Evolutionary conservation across 2,888 invertebrate species (phyloP).

Genomic region (Leuctra nigra): DNA sequence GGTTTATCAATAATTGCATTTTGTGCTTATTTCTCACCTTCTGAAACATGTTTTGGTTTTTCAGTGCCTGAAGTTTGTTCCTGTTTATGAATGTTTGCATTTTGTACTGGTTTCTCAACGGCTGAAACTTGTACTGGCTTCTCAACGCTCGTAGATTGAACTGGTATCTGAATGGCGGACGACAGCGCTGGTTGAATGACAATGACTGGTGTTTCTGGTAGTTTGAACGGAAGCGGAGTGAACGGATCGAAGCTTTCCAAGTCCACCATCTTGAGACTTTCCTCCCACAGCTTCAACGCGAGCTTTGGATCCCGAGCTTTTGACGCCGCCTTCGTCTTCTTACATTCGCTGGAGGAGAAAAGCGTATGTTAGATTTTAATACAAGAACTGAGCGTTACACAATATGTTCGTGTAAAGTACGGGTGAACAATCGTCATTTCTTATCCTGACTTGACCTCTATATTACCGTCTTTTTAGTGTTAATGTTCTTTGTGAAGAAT

Average conservation of each 20-base stretch:
- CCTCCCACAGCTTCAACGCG: conserved; percentile 32
- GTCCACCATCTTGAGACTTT: conserved; percentile 31
- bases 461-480: too few species aligned
- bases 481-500: too few species aligned
- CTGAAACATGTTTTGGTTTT: not conserved
- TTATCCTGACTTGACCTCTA: too few species aligned
- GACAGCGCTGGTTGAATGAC: too few species aligned
- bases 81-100: not conserved
- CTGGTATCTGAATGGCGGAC: too few species aligned
- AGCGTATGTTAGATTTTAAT: not conserved
- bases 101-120: not conserved
- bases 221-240: conserved; percentile 2
- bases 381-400: too few species aligned
- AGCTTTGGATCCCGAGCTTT: conserved; percentile 29
- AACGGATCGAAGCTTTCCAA: conserved; percentile 25
- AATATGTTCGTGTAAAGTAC: too few species aligned
- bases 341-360: conserved; percentile 31
- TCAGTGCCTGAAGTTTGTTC: not conserved
- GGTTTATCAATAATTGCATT: not conserved
- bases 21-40: not conserved
- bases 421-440: too few species aligned
- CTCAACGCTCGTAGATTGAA: too few species aligned
- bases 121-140: too few species aligned
- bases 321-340: conserved; percentile 25
- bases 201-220: too few species aligned